A percentile compares a stretch with the other conserved stretches of the same genome.
These are phyloP conservation scores for Cremastinae sp. DNA, from an alignment of 2,888 invertebrate genomes.

Conservation along the genomic window DNA sequence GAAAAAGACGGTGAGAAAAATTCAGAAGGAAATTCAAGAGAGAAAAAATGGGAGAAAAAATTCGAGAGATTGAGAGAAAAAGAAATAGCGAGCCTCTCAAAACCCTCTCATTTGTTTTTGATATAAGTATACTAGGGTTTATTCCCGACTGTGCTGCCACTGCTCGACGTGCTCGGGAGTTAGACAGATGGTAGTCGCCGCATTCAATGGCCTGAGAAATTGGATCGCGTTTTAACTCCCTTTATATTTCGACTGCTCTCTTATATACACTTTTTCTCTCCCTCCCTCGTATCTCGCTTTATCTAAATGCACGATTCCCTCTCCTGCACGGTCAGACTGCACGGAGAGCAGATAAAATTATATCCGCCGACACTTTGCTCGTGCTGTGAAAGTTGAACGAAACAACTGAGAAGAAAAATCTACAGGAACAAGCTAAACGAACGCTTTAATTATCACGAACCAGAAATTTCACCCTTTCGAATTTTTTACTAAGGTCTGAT, in stretches of 20 bases:
- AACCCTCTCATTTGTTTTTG: conserved; percentile 18
- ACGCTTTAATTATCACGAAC: conserved; percentile 18
- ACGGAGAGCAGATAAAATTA: conserved; percentile 46
- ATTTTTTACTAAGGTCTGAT: neutral
- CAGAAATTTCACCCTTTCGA: neutral
- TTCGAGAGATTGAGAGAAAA: neutral
- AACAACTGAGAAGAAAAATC: conserved; percentile 11
- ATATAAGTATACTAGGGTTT: neutral
- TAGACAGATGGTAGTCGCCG: conserved; percentile 80
- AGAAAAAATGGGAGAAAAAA: neutral
- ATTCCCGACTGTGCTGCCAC: conserved; percentile 28
- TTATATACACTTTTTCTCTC: conserved; percentile 54
- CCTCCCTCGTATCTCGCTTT: conserved; percentile 16
- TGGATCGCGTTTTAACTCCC: conserved; percentile 80
- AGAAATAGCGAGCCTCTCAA: conserved; percentile 14
- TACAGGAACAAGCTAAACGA: conserved; percentile 2
- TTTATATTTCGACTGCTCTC: conserved; percentile 74
- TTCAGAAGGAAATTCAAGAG: neutral
- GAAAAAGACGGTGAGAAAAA: neutral
- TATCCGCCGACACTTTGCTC: conserved; percentile 16
- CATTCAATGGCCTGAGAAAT: conserved; percentile 80
- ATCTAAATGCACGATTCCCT: conserved; percentile 44
- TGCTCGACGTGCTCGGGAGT: conserved; percentile 69
- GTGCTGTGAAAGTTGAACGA: conserved; percentile 28
- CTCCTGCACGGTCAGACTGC: conserved; percentile 25